These are phyloP conservation scores for Cremastinae sp. DNA, from an alignment of 2,888 invertebrate genomes.

Conservation along the genomic window DNA sequence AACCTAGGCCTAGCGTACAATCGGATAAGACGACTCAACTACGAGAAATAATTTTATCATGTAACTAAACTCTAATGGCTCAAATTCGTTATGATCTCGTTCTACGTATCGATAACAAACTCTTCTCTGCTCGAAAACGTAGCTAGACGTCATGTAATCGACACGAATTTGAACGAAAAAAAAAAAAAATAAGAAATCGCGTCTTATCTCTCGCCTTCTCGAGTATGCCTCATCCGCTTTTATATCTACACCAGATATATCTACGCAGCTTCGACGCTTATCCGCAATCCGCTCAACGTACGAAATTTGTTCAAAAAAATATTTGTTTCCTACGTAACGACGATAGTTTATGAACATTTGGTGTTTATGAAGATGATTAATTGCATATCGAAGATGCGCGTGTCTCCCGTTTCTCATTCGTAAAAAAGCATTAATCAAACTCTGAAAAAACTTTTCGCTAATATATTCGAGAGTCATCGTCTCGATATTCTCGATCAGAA, in stretches of 20 bases:
- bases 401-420: slow-evolving; percentile 36
- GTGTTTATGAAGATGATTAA: slow-evolving; percentile 46
- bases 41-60: slow-evolving; percentile 29
- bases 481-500: slow-evolving; percentile 52
- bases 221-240: slow-evolving; percentile 25
- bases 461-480: slow-evolving; percentile 45
- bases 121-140: slow-evolving; percentile 13
- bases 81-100: slow-evolving; percentile 40
- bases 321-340: slow-evolving; percentile 50
- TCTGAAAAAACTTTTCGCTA: slow-evolving; percentile 47
- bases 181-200: slow-evolving; percentile 7
- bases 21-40: slow-evolving; percentile 23
- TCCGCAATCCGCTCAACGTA: slow-evolving; percentile 10
- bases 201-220: slow-evolving; percentile 22
- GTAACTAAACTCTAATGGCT: slow-evolving; percentile 22
- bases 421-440: slow-evolving; percentile 51
- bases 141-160: slow-evolving; percentile 7
- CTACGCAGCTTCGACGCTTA: slow-evolving; percentile 11
- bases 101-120: slow-evolving; percentile 33
- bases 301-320: background rate
- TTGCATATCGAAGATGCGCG: slow-evolving; percentile 38
- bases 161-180: slow-evolving; percentile 25
- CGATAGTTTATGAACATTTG: slow-evolving; percentile 53
- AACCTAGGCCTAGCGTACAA: slow-evolving; percentile 56
- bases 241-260: slow-evolving; percentile 16